Base-by-base conservation (phyloP, 1,140 invertebrate genomes). In the Eubasilissa regina region DNA sequence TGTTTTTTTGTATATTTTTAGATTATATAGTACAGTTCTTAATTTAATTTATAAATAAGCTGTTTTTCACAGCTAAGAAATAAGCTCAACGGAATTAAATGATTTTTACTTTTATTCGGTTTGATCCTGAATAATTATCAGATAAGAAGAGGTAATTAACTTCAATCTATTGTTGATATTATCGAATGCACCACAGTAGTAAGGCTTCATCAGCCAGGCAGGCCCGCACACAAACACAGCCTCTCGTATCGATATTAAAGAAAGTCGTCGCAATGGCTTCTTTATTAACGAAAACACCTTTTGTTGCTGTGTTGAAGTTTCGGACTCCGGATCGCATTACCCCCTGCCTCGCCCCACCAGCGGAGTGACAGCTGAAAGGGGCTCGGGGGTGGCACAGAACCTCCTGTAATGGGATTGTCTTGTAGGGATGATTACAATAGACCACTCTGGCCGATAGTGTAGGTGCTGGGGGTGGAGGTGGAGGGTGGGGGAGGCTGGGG, bases 391-490 rank as follows among this genome's bases (percentile, higher is more conserved):
- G 6, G 35, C 47, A 53, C 44, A 66, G 77, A 56, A 73, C 19
- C 78, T 73, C 10, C 60, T 80, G 83, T 85, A 85, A 85, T 85
- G 85, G 84, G 83, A 85, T 85, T 85, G 85, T 85, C 84, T 85
- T 85, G 83, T 85, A 86, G 80, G 80, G 84, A 83, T 85, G 85
- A 86, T 86, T 86, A 86, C 85, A 86, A 86, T 86, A 83, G 84
- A 83, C 84, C 81, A 80, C 81, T 82, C 75, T 70, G 47, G 12
- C 66, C 66, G 66, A 70, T 70, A 70, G 66, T 70, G 66, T 12
- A 21, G 45, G 21, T 19, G 64, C 25, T 45, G 11, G 64, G 45
- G 1, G n/a, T 12, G 75, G 76, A 21, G 75, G 62, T 15, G 48
- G 6, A 60, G 73, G 58, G 43, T 64, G 66, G 12, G 60, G 60